phyloP scores from a whole-genome alignment of 2,797 vertebrate genomes.

The Sibirionetta formosa region DNA sequence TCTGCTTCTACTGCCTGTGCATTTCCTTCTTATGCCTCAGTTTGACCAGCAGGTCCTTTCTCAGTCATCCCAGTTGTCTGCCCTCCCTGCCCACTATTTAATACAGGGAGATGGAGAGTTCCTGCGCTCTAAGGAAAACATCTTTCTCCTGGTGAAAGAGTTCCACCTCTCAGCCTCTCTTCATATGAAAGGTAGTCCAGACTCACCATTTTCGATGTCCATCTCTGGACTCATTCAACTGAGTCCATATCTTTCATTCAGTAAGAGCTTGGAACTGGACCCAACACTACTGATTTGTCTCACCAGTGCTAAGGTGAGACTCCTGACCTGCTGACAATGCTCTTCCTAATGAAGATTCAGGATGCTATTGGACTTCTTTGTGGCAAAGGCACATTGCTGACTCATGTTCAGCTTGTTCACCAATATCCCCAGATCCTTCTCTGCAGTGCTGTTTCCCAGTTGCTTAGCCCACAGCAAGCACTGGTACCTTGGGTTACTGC shows the following conservation, averaged over 20 bases:
- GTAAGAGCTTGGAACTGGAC: background rate
- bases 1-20: too few species aligned
- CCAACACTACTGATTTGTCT: background rate
- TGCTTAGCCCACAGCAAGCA: background rate
- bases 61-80: too few species aligned
- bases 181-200: background rate
- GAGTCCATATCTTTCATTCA: background rate
- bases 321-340: background rate
- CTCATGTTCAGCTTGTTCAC: background rate
- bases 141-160: background rate
- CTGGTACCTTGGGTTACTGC: background rate
- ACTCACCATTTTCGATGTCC: background rate
- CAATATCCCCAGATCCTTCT: background rate
- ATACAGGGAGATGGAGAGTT: too few species aligned
- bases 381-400: background rate
- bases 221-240: background rate
- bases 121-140: too few species aligned
- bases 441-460: background rate
- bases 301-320: background rate
- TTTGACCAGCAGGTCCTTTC: too few species aligned
- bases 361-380: background rate
- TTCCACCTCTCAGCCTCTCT: background rate
- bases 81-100: too few species aligned
- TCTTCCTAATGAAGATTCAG: background rate
- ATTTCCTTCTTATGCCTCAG: too few species aligned